Base-by-base conservation (phyloP, 1,140 invertebrate genomes). In the Portunus trituberculatus region DNA sequence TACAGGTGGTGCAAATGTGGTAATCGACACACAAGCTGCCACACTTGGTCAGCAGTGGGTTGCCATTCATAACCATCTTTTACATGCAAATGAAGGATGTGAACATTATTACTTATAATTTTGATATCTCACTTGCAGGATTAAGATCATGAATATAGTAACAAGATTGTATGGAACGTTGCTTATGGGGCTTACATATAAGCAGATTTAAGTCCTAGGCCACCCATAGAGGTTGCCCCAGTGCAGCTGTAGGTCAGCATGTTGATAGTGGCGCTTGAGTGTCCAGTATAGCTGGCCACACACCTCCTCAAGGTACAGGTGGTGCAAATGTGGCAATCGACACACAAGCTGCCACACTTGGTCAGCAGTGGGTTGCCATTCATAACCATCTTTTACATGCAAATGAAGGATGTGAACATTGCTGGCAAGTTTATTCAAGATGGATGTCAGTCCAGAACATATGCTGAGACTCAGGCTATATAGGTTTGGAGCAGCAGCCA, bases 1-100 rank as follows among this genome's bases (percentile, higher is more conserved):
- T 91, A 95, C 8, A 95, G 76, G 88, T 90, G 52, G 28, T 96
- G 84, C 28, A 96, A 83, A 97, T 94, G 94, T 48, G 95, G 95
- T 86, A 95, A 59, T 29, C 84, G 89, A 52, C 84, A 48, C n/a
- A 96, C 94, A 45, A 95, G 46, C 45, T 83, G 45, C 14, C 52
- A 45, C 0, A 96, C 8, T 29, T 96, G 84, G 4, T 93, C 76
- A 25, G 67, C 86, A 4, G 94, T 83, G 14, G 95, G 94, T 39
- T 95, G 84, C 91, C 93, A 95, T 39, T 95, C 94, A 45, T 93
- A 48, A 12, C 91, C 59, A 28, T 95, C 91, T 31, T 90, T 91
- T 31, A 96, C 76, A 67, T 94, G 95, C 12, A 96, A 29, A n/a
- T 96, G 95, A 0, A 96, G 91, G 28, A 89, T 39, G 12, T 89